phyloP scores from a whole-genome alignment of 2,797 vertebrate genomes.

The Muraenolepis orangiensis region DNA sequence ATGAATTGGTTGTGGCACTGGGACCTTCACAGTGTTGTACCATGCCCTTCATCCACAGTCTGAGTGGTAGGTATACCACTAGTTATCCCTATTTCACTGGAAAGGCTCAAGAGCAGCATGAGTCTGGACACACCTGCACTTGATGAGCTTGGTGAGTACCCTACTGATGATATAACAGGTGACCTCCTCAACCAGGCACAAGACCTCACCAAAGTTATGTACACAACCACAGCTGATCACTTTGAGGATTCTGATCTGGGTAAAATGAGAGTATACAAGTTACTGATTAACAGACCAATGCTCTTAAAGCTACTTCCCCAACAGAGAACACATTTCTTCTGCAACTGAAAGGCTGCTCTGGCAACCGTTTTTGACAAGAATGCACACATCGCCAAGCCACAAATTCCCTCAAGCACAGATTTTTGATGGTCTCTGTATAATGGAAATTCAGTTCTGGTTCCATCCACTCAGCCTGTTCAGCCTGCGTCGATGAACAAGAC shows the following conservation, averaged over 20 bases:
- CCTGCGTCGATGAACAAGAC: no score
- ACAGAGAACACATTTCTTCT: background rate
- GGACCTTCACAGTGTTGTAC: constrained; percentile 5
- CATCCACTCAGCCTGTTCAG: no score
- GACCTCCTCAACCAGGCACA: background rate
- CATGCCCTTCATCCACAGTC: constrained; percentile 5
- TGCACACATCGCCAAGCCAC: background rate
- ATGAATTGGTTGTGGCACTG: constrained; percentile 3
- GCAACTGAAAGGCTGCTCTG: background rate
- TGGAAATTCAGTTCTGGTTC: no score
- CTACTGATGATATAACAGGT: background rate
- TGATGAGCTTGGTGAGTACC: background rate
- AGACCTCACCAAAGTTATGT: background rate
- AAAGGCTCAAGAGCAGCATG: background rate
- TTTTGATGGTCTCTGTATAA: no score
- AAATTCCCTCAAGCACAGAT: background rate
- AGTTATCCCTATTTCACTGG: background rate
- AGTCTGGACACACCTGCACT: background rate
- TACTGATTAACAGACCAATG: background rate
- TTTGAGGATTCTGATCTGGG: constrained; percentile 2
- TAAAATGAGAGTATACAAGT: background rate
- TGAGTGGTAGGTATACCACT: background rate
- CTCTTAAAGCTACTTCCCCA: background rate
- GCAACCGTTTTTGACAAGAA: background rate
- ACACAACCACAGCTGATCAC: background rate